Conservation (phyloP, 2,888 invertebrate species). For the Drosophila affinis region DNA sequence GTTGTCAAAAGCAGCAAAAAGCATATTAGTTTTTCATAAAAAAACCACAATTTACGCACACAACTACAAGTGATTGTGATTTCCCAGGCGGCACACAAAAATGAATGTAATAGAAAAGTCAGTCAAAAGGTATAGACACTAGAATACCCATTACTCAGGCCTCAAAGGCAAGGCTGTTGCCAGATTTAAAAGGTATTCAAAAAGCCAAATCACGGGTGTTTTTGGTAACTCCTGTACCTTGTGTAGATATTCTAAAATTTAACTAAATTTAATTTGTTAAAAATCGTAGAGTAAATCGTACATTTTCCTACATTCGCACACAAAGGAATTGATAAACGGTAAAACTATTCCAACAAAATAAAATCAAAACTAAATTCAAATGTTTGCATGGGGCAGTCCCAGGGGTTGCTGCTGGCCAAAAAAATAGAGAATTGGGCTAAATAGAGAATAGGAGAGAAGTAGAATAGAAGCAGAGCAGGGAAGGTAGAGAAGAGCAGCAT, state of each 20-base stretch:
- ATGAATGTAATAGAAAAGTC: slow-evolving; percentile 4
- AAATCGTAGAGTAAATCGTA: slow-evolving; percentile 36
- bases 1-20: slow-evolving; percentile 9
- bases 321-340: slow-evolving; percentile 50
- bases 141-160: not conserved
- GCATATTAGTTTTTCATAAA: slow-evolving; percentile 7
- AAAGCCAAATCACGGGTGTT: no score
- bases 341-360: slow-evolving; percentile 36
- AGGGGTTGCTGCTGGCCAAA: slow-evolving; percentile 21
- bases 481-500: no score
- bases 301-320: slow-evolving; percentile 33
- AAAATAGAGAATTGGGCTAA: not conserved
- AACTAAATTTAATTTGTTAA: slow-evolving; percentile 22
- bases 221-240: not conserved
- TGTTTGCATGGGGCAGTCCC: slow-evolving; percentile 28
- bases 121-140: not conserved
- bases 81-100: slow-evolving; percentile 21
- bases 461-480: not conserved
- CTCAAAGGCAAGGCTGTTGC: not conserved
- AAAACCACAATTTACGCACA: slow-evolving; percentile 12
- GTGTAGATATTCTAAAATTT: slow-evolving; percentile 15
- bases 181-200: not conserved
- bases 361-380: slow-evolving; percentile 45
- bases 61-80: slow-evolving; percentile 27
- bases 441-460: slow-evolving; percentile 3